Conservation (phyloP, 1,140 invertebrate species). For the Leptopilina clavipes region DNA sequence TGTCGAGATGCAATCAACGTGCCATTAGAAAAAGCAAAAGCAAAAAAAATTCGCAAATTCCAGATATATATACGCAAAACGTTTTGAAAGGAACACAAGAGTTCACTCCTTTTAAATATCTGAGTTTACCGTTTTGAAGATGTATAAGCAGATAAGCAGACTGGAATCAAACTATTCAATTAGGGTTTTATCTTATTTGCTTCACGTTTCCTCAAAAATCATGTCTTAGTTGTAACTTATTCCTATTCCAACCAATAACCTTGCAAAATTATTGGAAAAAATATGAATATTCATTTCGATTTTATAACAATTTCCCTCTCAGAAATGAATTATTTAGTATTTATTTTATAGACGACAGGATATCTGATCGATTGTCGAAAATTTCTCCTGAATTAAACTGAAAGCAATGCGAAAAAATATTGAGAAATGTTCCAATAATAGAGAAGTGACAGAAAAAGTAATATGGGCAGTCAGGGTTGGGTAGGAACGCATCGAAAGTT, state of each 20-base stretch:
- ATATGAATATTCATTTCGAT: constrained; percentile 12
- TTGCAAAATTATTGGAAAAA: constrained; percentile 4
- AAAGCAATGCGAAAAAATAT: no score
- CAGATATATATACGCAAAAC: background rate
- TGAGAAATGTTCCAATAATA: no score
- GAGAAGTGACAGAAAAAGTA: no score
- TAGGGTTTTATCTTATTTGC: background rate
- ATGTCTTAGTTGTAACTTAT: background rate
- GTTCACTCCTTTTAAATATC: background rate
- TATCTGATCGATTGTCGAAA: no score
- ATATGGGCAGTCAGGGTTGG: no score
- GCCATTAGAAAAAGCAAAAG: constrained; percentile 16
- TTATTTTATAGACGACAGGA: no score
- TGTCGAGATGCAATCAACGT: constrained; percentile 25
- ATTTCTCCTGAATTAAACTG: background rate
- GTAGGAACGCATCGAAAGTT: no score
- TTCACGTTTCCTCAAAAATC: constrained; percentile 13
- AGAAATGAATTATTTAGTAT: background rate
- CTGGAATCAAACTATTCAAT: constrained; percentile 16
- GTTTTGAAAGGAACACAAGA: background rate
- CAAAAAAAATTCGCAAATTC: background rate
- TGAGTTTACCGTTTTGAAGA: background rate
- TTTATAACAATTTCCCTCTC: background rate
- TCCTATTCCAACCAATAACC: constrained; percentile 1
- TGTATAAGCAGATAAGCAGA: background rate